Base-by-base conservation (phyloP, 2,888 invertebrate species). In the Dasysyrphus albostriatus region DNA sequence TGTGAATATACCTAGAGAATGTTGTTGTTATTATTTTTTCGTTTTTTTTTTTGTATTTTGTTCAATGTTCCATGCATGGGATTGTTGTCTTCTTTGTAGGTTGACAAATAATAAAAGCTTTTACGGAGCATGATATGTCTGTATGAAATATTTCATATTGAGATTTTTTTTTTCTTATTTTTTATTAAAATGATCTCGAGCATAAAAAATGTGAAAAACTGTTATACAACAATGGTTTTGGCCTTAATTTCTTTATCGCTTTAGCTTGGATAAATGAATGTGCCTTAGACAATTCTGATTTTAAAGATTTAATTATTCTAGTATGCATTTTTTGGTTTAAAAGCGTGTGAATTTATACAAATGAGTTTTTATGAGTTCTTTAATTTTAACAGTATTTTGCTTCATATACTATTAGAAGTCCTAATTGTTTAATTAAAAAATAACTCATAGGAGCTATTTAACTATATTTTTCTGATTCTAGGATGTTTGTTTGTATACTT, bases 61-160 rank as follows among this genome's bases (percentile, higher is more conserved):
- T 42, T 63, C 29, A 42, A 63, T n/a, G 42, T 42, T n/a, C n/a
- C 61, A 4, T n/a, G n/a, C 12, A 8, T 42, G 61, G 42, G 61
- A 29, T 24, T 63, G 61, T 63, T 63, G 61, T 42, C 24, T 24
- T 44, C 42, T n/a, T 63, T 63, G 42, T 44, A 63, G 29, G 61
- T 63, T 63, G 42, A 63, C n/a, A 42, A n/a, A 10, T 7, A 61
- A 61, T 42, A 63, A 51, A 37, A 32, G 12, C 65, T 49, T 16
- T 65, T 65, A 19, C 49, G 5, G n/a, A 63, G 10, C 44, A n/a
- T 3, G 24, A 44, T 29, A 9, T 34, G 10, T 34, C 6, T 51
- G 10, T 34, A 12, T 51, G n/a, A 32, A 10, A n/a, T 29, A 37
- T 59, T 19, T 10, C 37, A 12, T 19, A 19, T 19, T 58, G 3